These are phyloP conservation scores for Pluvialis apricaria DNA, from an alignment of 2,113 vertebrate genomes.

Conservation along the genomic window DNA sequence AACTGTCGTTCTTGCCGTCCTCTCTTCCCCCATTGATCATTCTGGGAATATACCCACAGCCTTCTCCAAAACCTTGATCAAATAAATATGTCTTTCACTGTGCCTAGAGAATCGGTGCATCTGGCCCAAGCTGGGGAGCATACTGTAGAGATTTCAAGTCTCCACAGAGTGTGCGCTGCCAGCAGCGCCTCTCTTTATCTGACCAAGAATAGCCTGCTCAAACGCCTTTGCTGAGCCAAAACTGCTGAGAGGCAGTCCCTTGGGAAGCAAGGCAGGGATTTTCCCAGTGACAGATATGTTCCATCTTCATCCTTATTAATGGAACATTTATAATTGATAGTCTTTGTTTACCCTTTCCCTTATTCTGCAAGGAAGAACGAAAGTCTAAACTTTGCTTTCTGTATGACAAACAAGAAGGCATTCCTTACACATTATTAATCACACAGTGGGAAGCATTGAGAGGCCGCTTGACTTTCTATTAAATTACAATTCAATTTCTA, in stretches of 20 bases:
- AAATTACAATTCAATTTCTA: background rate
- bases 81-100: constrained; percentile 10
- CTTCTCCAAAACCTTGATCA: background rate
- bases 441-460: background rate
- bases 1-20: background rate
- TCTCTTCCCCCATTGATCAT: background rate
- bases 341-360: constrained; percentile 10
- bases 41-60: background rate
- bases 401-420: background rate
- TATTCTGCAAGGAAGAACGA: background rate
- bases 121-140: background rate
- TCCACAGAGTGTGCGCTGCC: background rate
- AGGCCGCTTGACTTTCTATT: background rate
- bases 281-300: constrained; percentile 33
- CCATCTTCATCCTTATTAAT: constrained; percentile 11
- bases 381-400: constrained; percentile 12
- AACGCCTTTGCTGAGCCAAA: background rate
- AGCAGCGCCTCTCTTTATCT: constrained; percentile 7
- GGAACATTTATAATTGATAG: constrained; percentile 12
- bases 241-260: background rate
- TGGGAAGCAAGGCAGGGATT: background rate
- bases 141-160: constrained; percentile 3
- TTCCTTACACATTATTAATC: background rate
- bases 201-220: constrained; percentile 6
- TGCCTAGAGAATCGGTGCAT: background rate